Evolutionary conservation across 2,888 invertebrate genomes (phyloP), one percentile per base, ranked within the genome.

Genomic region (Heliconius ethilla): DNA sequence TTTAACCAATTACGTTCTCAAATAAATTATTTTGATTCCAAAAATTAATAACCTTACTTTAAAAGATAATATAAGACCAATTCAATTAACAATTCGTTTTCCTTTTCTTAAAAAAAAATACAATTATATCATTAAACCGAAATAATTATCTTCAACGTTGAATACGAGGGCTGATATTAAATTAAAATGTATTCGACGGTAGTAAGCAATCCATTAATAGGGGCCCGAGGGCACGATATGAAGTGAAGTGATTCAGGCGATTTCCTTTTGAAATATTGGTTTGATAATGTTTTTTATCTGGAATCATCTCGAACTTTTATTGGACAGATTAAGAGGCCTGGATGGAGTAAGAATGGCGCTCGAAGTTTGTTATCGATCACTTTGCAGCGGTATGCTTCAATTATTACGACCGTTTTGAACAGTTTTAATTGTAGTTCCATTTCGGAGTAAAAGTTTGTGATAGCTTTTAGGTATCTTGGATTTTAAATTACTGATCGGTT

Each of bases 161-260:
- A 73, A 62, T 67, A 63, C 40, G 40, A 45, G 78, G 82, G 80
- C 80, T 72, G 82, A 81, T 80, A 80, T 82, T 75, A 81, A 85
- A 84, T 86, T 84, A 85, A 86, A 85, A 83, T 81, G 81, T 81
- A 80, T 81, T 78, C 81, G 80, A 82, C 76, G 77, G 69, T 75
- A 40, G 40, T 69, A 69, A 78, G 79, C 77, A 86, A 87, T 87
- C 86, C 84, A 87, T 86, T 87, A 86, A 84, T 83, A 83, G 75
- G 62, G 79, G 83, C 83, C 77, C 74, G 73, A 78, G 83, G 82
- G 78, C 77, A 77, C 70, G 75, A 81, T 83, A 84, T 85, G 85
- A 87, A 86, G 87, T 86, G 87, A 89, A 89, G 86, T 89, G 87
- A 85, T 84, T 84, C 84, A 79, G 79, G 80, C 83, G 82, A 83